Evolutionary conservation across 2,888 invertebrate species (phyloP), one percentile per base, ranked within the genome.

Genomic region (Caenorhabditis sp.): DNA sequence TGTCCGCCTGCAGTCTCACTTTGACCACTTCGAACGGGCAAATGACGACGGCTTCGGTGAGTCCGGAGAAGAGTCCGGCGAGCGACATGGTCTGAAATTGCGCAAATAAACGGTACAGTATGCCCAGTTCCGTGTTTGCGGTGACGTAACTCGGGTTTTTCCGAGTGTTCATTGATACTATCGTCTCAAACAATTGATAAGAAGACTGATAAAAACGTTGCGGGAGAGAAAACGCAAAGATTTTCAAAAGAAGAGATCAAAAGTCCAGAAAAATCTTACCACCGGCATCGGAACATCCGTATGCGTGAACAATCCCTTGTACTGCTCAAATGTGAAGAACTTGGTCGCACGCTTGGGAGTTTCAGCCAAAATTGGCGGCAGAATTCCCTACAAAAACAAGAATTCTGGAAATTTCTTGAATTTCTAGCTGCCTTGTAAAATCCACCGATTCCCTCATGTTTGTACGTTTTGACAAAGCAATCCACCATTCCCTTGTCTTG

Each of bases 11-110:
- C 17, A 88, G 78, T 13, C 84, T 74, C 37, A 96, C 95, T 92
- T 96, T 97, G 0, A 97, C 94, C 32, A 95, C 95, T 68, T 96
- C 96, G 89, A 96, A 96, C 0, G 96, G 96, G 91, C 96, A 96
- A 0, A 95, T 94, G 62, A 95, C 91, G 78, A 96, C 92, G 6
- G 94, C 95, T 91, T 96, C 96, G n/a, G 96, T 94, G 2, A 95
- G 90, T 53, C 96, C 96, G 17, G 48, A 94, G 68, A 93, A 93
- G 11, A 95, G 91, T 43, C 96, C 96, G 76, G 96, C 95, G 85
- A 95, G 90, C 2, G 95, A 93, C 90, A 94, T 95, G 17, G 81
- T 71, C 79, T 81, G 66, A 43, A 72, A 70, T n/a, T n/a, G n/a
- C n/a, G n/a, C n/a, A n/a, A n/a, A n/a, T n/a, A n/a, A n/a, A n/a